These are phyloP conservation scores for Heliconius melpomene DNA, from an alignment of 1,140 invertebrate species.

Conservation along the genomic window DNA sequence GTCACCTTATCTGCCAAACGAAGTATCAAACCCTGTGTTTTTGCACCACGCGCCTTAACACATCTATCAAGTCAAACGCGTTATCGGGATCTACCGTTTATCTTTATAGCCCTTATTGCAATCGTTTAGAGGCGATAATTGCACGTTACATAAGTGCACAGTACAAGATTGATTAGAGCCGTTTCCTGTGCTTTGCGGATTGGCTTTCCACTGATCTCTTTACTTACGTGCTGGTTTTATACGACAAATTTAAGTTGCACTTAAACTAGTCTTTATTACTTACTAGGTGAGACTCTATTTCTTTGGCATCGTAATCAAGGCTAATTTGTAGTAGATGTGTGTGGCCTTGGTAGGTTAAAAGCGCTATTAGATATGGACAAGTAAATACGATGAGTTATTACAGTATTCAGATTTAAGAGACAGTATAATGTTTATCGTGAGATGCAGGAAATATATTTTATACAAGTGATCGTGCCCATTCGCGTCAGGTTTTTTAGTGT, in stretches of 20 bases:
- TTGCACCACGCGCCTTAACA: constrained; percentile 30
- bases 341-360: constrained; percentile 45
- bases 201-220: constrained; percentile 66
- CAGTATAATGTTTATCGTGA: constrained; percentile 16
- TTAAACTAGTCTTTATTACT: constrained; percentile 28
- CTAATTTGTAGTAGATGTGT: constrained; percentile 36
- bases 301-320: constrained; percentile 3
- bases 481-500: constrained; percentile 1
- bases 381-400: constrained; percentile 47
- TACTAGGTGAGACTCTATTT: constrained; percentile 36
- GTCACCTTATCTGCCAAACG: constrained; percentile 33
- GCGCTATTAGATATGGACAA: constrained; percentile 37
- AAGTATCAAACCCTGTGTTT: constrained; percentile 38
- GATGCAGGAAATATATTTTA: constrained; percentile 12
- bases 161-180: constrained; percentile 56
- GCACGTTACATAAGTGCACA: constrained; percentile 42
- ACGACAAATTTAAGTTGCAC: constrained; percentile 37
- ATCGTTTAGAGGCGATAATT: constrained; percentile 47
- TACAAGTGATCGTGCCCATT: background rate
- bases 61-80: constrained; percentile 33
- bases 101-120: constrained; percentile 45
- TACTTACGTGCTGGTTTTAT: constrained; percentile 51
- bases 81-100: constrained; percentile 30
- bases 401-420: constrained; percentile 29
- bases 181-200: constrained; percentile 59